Percentiles rank a stretch among this genome's conserved stretches.
These are phyloP conservation scores for Gonatopus flavifemur DNA, from an alignment of 1,140 invertebrate species.

Conservation along the genomic window DNA sequence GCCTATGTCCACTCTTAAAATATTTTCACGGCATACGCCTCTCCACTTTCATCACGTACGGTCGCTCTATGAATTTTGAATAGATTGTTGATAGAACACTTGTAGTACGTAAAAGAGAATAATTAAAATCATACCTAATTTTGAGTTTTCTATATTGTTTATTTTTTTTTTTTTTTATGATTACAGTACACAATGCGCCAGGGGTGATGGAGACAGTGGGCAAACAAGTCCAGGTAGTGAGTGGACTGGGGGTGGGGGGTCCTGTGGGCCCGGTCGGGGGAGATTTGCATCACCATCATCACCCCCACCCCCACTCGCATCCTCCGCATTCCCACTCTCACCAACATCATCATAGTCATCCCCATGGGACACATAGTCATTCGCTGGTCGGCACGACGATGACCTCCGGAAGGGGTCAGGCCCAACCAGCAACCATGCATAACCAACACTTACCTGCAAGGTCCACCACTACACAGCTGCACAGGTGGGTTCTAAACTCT, in stretches of 20 bases:
- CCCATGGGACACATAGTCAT: conserved; percentile 49
- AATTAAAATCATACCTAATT: no score
- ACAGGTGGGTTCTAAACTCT: conserved; percentile 40
- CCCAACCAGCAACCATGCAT: conserved; percentile 51
- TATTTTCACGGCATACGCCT: no score
- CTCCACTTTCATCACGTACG: no score
- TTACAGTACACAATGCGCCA: conserved; percentile 55
- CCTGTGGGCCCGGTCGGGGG: conserved; percentile 48
- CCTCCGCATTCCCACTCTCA: conserved; percentile 51
- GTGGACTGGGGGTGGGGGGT: conserved; percentile 54
- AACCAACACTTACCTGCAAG: conserved; percentile 54
- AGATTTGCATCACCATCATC: conserved; percentile 56
- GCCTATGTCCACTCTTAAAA: no score
- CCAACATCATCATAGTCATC: conserved; percentile 40
- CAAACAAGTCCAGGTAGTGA: conserved; percentile 56
- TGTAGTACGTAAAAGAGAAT: no score
- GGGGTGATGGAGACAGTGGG: conserved; percentile 56
- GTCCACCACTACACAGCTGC: conserved; percentile 51
- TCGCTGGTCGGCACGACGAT: conserved; percentile 48
- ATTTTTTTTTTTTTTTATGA: conserved; percentile 1
- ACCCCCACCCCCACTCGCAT: conserved; percentile 49
- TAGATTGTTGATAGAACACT: no score
- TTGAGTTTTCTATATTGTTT: conserved; percentile 5
- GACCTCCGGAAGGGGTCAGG: conserved; percentile 49
- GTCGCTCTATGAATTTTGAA: no score